Conservation (phyloP, 2,888 invertebrate genomes). For the Phaedon cochleariae region DNA sequence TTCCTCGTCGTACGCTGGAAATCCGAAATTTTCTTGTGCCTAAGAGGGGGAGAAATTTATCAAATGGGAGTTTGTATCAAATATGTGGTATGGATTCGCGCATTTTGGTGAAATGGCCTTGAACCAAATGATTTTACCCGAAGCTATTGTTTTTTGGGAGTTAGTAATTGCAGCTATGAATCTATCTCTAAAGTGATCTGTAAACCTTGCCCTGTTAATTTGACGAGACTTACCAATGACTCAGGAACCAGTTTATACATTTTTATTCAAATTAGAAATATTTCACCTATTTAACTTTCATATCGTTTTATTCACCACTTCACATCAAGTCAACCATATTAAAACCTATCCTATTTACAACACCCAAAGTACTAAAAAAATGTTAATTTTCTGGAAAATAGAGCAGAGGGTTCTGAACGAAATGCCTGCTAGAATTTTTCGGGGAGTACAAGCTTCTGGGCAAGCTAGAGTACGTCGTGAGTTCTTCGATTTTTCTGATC, state of each 20-base stretch:
- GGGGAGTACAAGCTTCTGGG: constrained; percentile 64
- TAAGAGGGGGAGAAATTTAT: not conserved
- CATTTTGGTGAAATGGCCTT: not conserved
- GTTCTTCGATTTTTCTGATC: constrained; percentile 57
- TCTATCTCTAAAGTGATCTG: not conserved
- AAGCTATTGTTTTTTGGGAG: not conserved
- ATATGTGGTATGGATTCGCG: too few relatives aligned
- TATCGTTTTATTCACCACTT: constrained; percentile 30
- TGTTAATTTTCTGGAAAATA: constrained; percentile 55
- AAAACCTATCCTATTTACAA: constrained; percentile 11
- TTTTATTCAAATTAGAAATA: too few relatives aligned
- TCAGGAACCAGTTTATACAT: too few relatives aligned
- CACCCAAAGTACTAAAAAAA: constrained; percentile 6
- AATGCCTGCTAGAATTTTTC: constrained; percentile 64
- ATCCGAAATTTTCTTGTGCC: not conserved
- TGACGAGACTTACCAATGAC: not conserved
- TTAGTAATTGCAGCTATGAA: not conserved
- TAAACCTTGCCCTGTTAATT: not conserved
- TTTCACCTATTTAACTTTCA: not conserved
- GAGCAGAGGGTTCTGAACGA: constrained; percentile 66
- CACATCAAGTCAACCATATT: constrained; percentile 51
- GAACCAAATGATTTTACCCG: not conserved
- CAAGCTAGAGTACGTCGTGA: constrained; percentile 58
- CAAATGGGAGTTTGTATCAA: too few relatives aligned
- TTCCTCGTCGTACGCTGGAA: constrained; percentile 11